Conservation (phyloP, 2,888 invertebrate genomes). For the Andrena praecox region DNA sequence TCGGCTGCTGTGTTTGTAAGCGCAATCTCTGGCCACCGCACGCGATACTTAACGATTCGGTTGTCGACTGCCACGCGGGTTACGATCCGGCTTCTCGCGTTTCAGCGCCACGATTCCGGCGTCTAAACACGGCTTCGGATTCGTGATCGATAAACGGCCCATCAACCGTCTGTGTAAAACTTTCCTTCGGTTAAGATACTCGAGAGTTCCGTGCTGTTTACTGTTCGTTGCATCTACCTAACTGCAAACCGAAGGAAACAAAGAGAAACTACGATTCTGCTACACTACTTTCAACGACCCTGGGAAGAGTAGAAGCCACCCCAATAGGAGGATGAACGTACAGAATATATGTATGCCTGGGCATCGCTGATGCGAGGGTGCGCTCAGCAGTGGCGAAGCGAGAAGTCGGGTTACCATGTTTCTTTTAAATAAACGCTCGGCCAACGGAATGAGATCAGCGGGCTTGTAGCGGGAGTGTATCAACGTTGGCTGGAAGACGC, state of each 20-base stretch:
- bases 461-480: slow-evolving; percentile 59
- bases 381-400: background rate
- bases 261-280: too few relatives aligned
- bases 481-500: slow-evolving; percentile 60
- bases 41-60: slow-evolving; percentile 61
- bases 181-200: background rate
- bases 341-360: too few relatives aligned
- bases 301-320: background rate
- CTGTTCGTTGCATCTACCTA: background rate
- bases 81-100: slow-evolving; percentile 61
- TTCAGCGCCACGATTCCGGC: slow-evolving; percentile 62
- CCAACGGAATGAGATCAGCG: slow-evolving; percentile 63
- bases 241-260: too few relatives aligned
- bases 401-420: slow-evolving; percentile 56
- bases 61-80: slow-evolving; percentile 58
- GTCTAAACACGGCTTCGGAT: slow-evolving; percentile 73
- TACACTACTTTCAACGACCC: background rate
- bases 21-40: slow-evolving; percentile 25
- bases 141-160: slow-evolving; percentile 70
- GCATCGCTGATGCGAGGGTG: background rate
- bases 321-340: background rate
- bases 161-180: slow-evolving; percentile 21
- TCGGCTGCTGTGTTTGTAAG: slow-evolving; percentile 39
- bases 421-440: slow-evolving; percentile 54
- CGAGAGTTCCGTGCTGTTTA: background rate